A percentile compares a stretch with the other conserved stretches of the same genome.
These are phyloP conservation scores for Gymnothorax reevesii DNA, from an alignment of 2,797 vertebrate species.

Conservation along the genomic window DNA sequence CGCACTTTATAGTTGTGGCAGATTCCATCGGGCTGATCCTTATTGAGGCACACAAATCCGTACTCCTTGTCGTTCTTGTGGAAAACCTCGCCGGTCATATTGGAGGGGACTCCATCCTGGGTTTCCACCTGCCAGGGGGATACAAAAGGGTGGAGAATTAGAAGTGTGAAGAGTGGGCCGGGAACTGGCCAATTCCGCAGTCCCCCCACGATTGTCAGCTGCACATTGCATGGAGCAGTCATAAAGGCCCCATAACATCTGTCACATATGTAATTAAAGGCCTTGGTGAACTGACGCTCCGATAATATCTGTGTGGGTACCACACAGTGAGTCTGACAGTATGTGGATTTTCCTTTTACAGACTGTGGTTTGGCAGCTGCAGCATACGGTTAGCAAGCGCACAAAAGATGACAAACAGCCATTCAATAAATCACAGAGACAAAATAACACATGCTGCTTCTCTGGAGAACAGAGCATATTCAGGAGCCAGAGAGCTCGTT, in stretches of 20 bases:
- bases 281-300: not conserved
- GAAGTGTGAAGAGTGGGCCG: not conserved
- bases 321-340: not conserved
- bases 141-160: not conserved
- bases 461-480: not conserved
- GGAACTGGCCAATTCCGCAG: not conserved
- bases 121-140: conserved; percentile 74
- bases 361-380: not conserved
- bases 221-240: not conserved
- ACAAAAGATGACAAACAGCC: not conserved
- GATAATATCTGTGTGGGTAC: not conserved
- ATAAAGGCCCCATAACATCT: not conserved
- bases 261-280: not conserved
- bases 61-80: conserved; percentile 84
- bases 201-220: not conserved
- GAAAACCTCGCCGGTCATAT: conserved; percentile 81
- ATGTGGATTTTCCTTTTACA: not conserved
- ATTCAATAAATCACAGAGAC: not conserved
- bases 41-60: conserved; percentile 85
- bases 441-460: not conserved
- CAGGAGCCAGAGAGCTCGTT: not conserved
- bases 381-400: not conserved
- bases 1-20: conserved; percentile 88
- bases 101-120: conserved; percentile 70
- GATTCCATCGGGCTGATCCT: conserved; percentile 74